Conservation (phyloP, 2,113 vertebrate species). For the Pleuronectes platessa region DNA sequence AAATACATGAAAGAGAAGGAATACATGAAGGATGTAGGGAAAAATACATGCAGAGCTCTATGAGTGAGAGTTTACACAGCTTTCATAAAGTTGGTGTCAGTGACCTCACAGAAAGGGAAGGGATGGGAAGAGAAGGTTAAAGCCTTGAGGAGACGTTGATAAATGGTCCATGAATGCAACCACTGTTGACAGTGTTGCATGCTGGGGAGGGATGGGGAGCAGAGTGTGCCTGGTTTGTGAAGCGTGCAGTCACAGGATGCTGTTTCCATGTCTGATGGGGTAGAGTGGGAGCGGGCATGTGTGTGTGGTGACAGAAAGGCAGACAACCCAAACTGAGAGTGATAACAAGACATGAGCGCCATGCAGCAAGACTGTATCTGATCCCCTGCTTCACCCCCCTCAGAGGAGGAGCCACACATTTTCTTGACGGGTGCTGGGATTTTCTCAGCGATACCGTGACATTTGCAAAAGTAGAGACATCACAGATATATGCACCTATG, state of each 20-base stretch:
- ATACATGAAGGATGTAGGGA: not conserved
- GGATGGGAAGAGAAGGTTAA: constrained; percentile 31
- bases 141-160: constrained; percentile 20
- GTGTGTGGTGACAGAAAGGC: constrained; percentile 30
- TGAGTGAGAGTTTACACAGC: constrained; percentile 10
- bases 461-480: constrained; percentile 41
- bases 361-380: constrained; percentile 29
- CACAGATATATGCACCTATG: constrained; percentile 8
- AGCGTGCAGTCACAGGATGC: constrained; percentile 8
- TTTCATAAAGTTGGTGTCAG: constrained; percentile 8
- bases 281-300: not conserved
- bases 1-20: constrained; percentile 30
- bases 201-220: not conserved
- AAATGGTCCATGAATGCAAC: constrained; percentile 12
- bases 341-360: constrained; percentile 45
- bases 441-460: constrained; percentile 24
- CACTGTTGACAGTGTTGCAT: constrained; percentile 26
- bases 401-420: constrained; percentile 4
- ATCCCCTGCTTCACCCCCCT: constrained; percentile 27
- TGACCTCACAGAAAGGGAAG: constrained; percentile 24
- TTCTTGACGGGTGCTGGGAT: constrained; percentile 19
- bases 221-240: not conserved
- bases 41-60: not conserved
- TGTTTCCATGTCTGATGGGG: constrained; percentile 2
- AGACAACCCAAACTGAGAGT: constrained; percentile 39